Evolutionary conservation across 2,888 invertebrate species (phyloP).

Genomic region (Orgyia antiqua): DNA sequence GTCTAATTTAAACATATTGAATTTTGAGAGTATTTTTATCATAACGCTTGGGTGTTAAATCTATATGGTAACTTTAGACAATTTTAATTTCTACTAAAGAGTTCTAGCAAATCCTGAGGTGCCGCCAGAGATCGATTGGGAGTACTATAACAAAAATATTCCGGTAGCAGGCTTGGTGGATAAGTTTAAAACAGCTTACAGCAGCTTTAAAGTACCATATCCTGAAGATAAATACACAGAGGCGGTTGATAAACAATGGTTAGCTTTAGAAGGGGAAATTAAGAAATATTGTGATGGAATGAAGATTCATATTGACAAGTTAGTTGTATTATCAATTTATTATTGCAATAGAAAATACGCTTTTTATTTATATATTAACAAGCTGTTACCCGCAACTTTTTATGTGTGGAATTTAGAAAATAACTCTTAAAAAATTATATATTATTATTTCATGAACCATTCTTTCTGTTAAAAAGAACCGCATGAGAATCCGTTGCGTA

Average conservation of each 20-base stretch:
- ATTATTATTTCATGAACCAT: no score
- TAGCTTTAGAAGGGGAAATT: conserved; percentile 39
- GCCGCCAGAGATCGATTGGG: conserved; percentile 62
- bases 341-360: no score
- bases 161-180: conserved; percentile 51
- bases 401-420: no score
- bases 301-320: conserved; percentile 38
- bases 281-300: conserved; percentile 38
- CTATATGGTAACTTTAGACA: no score
- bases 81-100: conserved; percentile 34
- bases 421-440: no score
- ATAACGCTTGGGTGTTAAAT: no score
- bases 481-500: no score
- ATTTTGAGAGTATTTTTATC: no score
- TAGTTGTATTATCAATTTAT: not conserved
- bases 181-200: conserved; percentile 45
- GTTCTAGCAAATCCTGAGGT: conserved; percentile 45
- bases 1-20: no score
- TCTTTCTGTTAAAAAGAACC: no score
- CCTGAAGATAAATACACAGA: conserved; percentile 44
- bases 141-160: conserved; percentile 43
- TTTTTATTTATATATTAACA: no score
- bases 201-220: conserved; percentile 43
- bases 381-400: no score
- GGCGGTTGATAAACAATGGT: conserved; percentile 57